Evolutionary conservation across 1,140 invertebrate species (phyloP).

Genomic region (Zaprionus taronus): DNA sequence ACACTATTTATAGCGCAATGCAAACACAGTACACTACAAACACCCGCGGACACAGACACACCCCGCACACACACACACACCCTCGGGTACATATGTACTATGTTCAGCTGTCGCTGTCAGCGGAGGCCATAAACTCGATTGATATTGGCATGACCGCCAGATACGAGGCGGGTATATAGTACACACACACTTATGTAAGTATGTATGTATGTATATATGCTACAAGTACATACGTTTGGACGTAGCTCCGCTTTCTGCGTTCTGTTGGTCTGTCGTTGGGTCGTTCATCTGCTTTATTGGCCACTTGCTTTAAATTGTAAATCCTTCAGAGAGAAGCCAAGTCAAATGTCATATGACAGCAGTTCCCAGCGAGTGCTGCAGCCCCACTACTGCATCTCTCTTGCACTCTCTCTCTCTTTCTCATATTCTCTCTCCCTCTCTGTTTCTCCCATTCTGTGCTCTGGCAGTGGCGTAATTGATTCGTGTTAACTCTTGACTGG

Average conservation of each 20-base stretch:
- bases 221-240: neutral
- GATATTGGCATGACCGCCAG: slow-evolving; percentile 71
- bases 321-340: slow-evolving; percentile 74
- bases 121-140: slow-evolving; percentile 66
- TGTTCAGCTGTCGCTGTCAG: slow-evolving; percentile 50
- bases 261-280: slow-evolving; percentile 36
- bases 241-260: slow-evolving; percentile 30
- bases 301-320: slow-evolving; percentile 83
- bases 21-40: slow-evolving; percentile 11
- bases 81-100: slow-evolving; percentile 9
- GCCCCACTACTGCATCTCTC: slow-evolving; percentile 9
- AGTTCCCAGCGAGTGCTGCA: slow-evolving; percentile 38
- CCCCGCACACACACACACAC: slow-evolving; percentile 23
- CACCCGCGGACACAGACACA: slow-evolving; percentile 9
- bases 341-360: slow-evolving; percentile 79
- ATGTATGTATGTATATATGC: neutral
- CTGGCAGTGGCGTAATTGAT: slow-evolving; percentile 76
- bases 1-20: slow-evolving; percentile 21
- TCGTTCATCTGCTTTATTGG: slow-evolving; percentile 81
- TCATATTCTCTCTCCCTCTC: slow-evolving; percentile 19
- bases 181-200: neutral
- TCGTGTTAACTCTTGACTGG: slow-evolving; percentile 82
- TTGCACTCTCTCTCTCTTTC: slow-evolving; percentile 28
- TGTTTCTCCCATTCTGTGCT: slow-evolving; percentile 35
- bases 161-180: slow-evolving; percentile 45